Evolutionary conservation across 2,797 vertebrate genomes (phyloP).

Genomic region (Hypotaenidia philippensis): DNA sequence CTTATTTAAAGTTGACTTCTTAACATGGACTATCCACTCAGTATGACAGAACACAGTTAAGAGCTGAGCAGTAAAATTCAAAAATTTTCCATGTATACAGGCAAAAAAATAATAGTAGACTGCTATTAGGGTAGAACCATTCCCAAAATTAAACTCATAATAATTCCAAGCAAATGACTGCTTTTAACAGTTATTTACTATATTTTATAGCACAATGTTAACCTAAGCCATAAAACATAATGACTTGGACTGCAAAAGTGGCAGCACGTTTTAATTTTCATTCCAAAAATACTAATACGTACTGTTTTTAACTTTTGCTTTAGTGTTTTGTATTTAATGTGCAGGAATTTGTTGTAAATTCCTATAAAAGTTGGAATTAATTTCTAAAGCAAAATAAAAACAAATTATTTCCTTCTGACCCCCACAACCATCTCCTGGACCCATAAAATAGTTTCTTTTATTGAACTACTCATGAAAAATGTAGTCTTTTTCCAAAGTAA

Average conservation of each 20-base stretch:
- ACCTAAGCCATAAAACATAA: conserved; percentile 78
- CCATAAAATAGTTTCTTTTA: conserved; percentile 37
- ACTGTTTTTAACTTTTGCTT: conserved; percentile 57
- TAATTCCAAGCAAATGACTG: conserved; percentile 76
- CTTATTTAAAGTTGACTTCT: neutral
- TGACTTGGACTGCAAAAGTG: conserved; percentile 71
- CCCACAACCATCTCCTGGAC: neutral
- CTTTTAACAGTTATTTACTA: conserved; percentile 80
- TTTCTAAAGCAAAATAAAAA: conserved; percentile 72
- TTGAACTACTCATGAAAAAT: conserved; percentile 55
- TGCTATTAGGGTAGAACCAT: neutral
- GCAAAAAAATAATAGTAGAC: neutral
- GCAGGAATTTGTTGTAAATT: conserved; percentile 70
- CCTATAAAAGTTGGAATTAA: conserved; percentile 67
- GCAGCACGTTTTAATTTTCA: conserved; percentile 71
- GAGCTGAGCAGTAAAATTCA: neutral
- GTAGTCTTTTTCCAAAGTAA: conserved; percentile 60
- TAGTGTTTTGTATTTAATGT: conserved; percentile 65
- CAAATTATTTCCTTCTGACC: conserved; percentile 51
- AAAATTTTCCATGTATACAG: neutral
- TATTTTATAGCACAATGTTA: conserved; percentile 77
- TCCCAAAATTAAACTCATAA: conserved; percentile 69
- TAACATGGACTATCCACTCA: neutral
- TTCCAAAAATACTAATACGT: conserved; percentile 72
- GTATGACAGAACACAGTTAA: neutral